Percentiles rank a stretch among this genome's conserved stretches.
These are phyloP conservation scores for Keiferia lycopersicella DNA, from an alignment of 2,888 invertebrate genomes.

Conservation along the genomic window DNA sequence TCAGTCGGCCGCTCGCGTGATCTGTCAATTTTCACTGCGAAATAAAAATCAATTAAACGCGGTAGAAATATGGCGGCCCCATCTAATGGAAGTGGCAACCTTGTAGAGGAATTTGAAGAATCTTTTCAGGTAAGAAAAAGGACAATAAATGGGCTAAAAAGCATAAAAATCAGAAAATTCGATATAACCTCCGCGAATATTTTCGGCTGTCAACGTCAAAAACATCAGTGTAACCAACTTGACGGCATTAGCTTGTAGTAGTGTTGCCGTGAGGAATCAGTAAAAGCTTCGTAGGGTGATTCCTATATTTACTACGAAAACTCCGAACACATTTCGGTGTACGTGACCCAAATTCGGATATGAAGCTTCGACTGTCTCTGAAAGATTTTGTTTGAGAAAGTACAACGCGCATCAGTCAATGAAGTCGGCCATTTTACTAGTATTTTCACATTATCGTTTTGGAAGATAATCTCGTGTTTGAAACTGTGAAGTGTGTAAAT, in stretches of 20 bases:
- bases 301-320: constrained; percentile 42
- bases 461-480: constrained; percentile 50
- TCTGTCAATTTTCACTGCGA: neutral
- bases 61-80: constrained; percentile 84
- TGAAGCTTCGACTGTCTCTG: constrained; percentile 60
- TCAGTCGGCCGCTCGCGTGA: neutral
- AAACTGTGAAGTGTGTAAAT: constrained; percentile 29
- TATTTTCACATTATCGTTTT: constrained; percentile 67
- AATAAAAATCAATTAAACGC: neutral
- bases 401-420: constrained; percentile 67
- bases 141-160: constrained; percentile 25
- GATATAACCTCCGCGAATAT: constrained; percentile 53
- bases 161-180: constrained; percentile 27
- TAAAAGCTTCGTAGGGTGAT: constrained; percentile 70
- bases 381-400: constrained; percentile 57
- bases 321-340: constrained; percentile 57
- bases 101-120: constrained; percentile 95
- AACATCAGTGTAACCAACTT: constrained; percentile 62
- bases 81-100: constrained; percentile 91
- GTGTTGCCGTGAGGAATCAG: constrained; percentile 50
- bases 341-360: constrained; percentile 73
- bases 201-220: constrained; percentile 53
- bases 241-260: constrained; percentile 47
- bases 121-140: constrained; percentile 87
- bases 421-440: constrained; percentile 77